Percentiles rank a stretch among this genome's conserved stretches.
These are phyloP conservation scores for Labeo catla DNA, from an alignment of 2,113 vertebrate genomes.

Conservation along the genomic window DNA sequence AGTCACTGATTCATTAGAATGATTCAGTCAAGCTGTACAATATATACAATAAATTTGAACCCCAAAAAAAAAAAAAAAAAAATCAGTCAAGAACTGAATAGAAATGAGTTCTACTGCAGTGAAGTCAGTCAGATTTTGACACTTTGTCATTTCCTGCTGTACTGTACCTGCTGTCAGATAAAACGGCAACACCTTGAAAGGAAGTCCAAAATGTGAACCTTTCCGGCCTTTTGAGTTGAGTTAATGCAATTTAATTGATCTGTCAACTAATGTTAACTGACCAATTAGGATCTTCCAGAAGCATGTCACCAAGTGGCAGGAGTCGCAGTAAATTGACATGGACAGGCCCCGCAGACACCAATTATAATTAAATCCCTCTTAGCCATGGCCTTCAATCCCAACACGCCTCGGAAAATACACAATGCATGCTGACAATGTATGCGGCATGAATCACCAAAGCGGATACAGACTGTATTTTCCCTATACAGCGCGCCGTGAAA, in stretches of 20 bases:
- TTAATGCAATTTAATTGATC: slow-evolving; percentile 53
- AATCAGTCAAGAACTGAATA: background rate
- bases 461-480: slow-evolving; percentile 13
- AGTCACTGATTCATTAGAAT: background rate
- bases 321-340: slow-evolving; percentile 43
- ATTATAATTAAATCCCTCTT: slow-evolving; percentile 52
- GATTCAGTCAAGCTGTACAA: too few species aligned
- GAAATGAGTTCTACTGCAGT: background rate
- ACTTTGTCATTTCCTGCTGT: background rate
- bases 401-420: slow-evolving; percentile 20
- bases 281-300: slow-evolving; percentile 55
- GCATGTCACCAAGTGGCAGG: slow-evolving; percentile 47
- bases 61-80: background rate
- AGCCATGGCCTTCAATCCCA: slow-evolving; percentile 15
- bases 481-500: background rate
- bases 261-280: slow-evolving; percentile 58
- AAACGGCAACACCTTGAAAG: slow-evolving; percentile 14
- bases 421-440: slow-evolving; percentile 29
- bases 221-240: slow-evolving; percentile 31
- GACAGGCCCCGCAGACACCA: slow-evolving; percentile 49
- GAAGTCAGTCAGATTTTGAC: background rate
- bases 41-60: background rate
- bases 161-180: background rate
- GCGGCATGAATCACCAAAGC: slow-evolving; percentile 30
- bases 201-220: slow-evolving; percentile 35